Base-by-base conservation (phyloP, 2,797 vertebrate species). In the Tragelaphus eurycerus region DNA sequence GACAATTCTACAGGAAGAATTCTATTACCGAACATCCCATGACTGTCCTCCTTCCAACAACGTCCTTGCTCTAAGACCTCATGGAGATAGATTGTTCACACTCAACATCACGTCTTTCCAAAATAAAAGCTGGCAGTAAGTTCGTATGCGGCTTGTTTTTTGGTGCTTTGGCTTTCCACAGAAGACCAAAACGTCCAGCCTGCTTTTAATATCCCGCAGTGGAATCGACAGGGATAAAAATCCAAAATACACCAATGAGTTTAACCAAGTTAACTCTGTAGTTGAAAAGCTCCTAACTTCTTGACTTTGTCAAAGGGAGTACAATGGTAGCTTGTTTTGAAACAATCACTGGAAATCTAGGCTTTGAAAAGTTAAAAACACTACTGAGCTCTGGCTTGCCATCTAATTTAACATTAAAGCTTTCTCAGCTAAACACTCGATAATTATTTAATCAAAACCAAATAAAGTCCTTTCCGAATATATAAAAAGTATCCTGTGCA, bases 201-300 rank as follows among this genome's bases (percentile, higher is more conserved):
- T 98, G 96, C 82, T 98, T 98, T 98, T 98, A 98, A 96, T 97
- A 97, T 96, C 89, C 96, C 71, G 19, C 86, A 94, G 43, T 86
- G 60, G 27, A 98, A 96, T 54, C 97, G 93, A 97, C 54, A 97
- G 46, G 94, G 94, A 97, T 97, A 84, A 93, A 98, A 93, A 98
- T 98, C 95, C 97, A 98, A 98, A 98, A 97, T 2, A 21, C 76
- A 95, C 96, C 95, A 96, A 1, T 0, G 27, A 97, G 64, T 93
- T 97, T 96, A 95, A 98, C 87, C 91, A 95, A 97, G 97, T 98
- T 98, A 98, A 98, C 96, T 97, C 87, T 96, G 64, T 90, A 97
- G 67, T 59, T 93, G 92, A 98, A 98, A 98, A 97, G 86, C 90
- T 87, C 91, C 85, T 74, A 90, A 98, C 94, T 98, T 97, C 96